Conservation (phyloP, 1,140 invertebrate species). For the Stegodyphus dumicola region DNA sequence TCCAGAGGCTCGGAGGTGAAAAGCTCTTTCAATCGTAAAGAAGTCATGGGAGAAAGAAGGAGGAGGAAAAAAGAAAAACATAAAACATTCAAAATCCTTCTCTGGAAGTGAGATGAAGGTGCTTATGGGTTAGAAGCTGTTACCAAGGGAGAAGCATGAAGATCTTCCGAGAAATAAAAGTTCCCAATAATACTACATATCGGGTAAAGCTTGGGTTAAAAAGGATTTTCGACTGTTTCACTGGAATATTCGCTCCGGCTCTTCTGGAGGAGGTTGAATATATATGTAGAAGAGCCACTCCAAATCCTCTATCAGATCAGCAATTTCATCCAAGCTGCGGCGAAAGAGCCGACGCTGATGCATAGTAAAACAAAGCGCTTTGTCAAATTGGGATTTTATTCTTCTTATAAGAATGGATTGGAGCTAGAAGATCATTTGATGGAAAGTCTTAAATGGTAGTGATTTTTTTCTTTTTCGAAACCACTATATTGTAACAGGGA, state of each 20-base stretch:
- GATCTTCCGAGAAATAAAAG: conserved; percentile 24
- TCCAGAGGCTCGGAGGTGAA: conserved; percentile 10
- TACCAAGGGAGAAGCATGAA: neutral
- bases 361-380: neutral
- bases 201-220: conserved; percentile 28
- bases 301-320: conserved; percentile 7
- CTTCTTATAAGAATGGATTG: neutral
- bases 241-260: conserved; percentile 1
- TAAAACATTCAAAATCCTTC: conserved; percentile 12
- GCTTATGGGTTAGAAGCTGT: neutral
- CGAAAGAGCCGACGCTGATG: no score
- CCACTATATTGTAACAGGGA: neutral
- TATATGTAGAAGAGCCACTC: neutral
- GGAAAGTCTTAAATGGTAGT: conserved; percentile 10
- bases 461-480: neutral
- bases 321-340: neutral
- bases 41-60: neutral
- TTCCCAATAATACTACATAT: conserved; percentile 6
- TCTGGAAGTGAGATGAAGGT: conserved; percentile 11
- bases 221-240: conserved; percentile 33
- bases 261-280: neutral
- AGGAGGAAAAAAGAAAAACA: conserved; percentile 20
- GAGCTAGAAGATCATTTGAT: conserved; percentile 24
- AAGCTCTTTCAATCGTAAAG: conserved; percentile 27
- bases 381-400: conserved; percentile 19